phyloP scores from a whole-genome alignment of 2,888 invertebrate genomes.

The Metacarcinus magister region DNA sequence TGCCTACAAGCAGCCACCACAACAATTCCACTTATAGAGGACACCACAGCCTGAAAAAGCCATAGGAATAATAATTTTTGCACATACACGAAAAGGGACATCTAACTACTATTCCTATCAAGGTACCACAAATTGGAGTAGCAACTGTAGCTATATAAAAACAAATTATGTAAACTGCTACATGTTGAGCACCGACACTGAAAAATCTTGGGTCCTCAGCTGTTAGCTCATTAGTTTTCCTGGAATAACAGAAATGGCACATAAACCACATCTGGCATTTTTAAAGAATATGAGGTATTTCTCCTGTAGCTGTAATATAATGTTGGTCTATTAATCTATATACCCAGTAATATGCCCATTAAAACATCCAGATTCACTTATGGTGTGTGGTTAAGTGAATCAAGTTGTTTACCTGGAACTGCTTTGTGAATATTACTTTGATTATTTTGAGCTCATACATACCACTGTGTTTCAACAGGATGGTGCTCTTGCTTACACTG shows the following conservation, averaged over 20 bases:
- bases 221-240: too few species aligned
- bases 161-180: too few species aligned
- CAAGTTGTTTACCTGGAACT: neutral
- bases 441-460: neutral
- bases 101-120: too few species aligned
- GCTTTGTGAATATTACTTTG: neutral
- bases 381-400: neutral
- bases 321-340: too few species aligned
- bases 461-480: constrained; percentile 29
- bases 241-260: too few species aligned
- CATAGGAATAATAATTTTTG: neutral
- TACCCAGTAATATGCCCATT: neutral
- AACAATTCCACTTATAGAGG: constrained; percentile 65
- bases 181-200: too few species aligned
- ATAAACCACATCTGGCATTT: too few species aligned
- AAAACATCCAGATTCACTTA: constrained; percentile 18
- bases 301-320: too few species aligned
- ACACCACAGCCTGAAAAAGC: constrained; percentile 58
- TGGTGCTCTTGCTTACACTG: neutral
- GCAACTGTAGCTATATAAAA: too few species aligned
- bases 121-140: too few species aligned
- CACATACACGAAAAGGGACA: neutral
- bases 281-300: too few species aligned
- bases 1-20: constrained; percentile 68
- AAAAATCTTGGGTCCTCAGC: too few species aligned